Conservation (phyloP, 2,797 vertebrate species). For the Bovichtus diacanthus region DNA sequence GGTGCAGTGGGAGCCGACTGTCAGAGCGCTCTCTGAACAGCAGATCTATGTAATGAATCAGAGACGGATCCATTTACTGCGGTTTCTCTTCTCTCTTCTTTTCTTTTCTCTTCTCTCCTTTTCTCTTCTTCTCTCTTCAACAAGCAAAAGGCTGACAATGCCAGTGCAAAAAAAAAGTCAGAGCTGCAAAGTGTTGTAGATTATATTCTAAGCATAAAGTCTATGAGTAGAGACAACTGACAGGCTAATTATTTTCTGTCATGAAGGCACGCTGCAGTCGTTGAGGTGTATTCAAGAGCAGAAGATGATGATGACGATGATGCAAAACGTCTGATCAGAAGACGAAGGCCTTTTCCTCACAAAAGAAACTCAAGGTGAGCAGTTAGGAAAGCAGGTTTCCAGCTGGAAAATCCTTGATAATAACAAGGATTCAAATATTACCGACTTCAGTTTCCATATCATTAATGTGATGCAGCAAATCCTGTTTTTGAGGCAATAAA, state of each 20-base stretch:
- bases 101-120: too few species aligned
- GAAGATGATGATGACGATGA: neutral
- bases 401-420: neutral
- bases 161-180: neutral
- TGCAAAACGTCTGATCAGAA: neutral
- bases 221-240: neutral
- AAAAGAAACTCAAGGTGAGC: neutral
- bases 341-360: neutral
- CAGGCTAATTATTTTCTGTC: neutral
- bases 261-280: neutral
- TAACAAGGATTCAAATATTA: neutral
- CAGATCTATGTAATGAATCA: conserved; percentile 16
- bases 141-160: neutral
- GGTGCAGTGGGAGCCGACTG: conserved; percentile 1
- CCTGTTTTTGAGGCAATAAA: neutral
- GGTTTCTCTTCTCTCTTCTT: neutral
- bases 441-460: neutral
- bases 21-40: neutral
- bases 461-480: neutral
- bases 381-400: neutral
- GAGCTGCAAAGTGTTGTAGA: neutral
- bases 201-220: neutral
- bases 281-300: conserved; percentile 24
- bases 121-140: too few species aligned
- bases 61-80: conserved; percentile 8